These are phyloP conservation scores for Dolichotis patagonum DNA, from an alignment of 2,113 vertebrate genomes.

Conservation along the genomic window DNA sequence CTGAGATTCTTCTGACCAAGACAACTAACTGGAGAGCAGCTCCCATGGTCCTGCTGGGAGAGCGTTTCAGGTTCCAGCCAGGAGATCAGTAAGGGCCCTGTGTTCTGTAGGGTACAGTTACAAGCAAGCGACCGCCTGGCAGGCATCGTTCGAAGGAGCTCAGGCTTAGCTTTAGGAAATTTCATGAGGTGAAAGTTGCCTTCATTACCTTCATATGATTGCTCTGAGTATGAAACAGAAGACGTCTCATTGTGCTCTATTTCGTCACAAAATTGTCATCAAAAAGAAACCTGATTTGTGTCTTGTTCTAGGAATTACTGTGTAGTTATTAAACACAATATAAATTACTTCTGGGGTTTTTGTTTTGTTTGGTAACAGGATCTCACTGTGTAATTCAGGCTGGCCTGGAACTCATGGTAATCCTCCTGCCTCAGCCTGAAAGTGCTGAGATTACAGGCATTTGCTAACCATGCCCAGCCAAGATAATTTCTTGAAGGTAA, in stretches of 20 bases:
- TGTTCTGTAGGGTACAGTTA: background rate
- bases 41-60: background rate
- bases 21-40: background rate
- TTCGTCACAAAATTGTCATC: constrained; percentile 7
- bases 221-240: background rate
- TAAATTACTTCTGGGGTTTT: background rate
- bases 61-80: background rate
- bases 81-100: background rate
- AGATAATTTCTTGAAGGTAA: background rate
- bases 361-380: background rate
- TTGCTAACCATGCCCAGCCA: background rate
- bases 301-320: background rate
- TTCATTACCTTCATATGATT: background rate
- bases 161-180: background rate
- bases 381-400: background rate
- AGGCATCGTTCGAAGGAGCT: background rate
- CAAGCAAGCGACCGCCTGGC: background rate
- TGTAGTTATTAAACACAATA: background rate
- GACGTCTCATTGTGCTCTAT: background rate
- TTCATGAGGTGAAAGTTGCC: background rate
- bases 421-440: background rate
- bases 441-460: background rate
- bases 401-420: background rate
- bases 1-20: background rate
- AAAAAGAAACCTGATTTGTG: background rate